Evolutionary conservation across 2,113 vertebrate species (phyloP).

Genomic region (Galbula dea): DNA sequence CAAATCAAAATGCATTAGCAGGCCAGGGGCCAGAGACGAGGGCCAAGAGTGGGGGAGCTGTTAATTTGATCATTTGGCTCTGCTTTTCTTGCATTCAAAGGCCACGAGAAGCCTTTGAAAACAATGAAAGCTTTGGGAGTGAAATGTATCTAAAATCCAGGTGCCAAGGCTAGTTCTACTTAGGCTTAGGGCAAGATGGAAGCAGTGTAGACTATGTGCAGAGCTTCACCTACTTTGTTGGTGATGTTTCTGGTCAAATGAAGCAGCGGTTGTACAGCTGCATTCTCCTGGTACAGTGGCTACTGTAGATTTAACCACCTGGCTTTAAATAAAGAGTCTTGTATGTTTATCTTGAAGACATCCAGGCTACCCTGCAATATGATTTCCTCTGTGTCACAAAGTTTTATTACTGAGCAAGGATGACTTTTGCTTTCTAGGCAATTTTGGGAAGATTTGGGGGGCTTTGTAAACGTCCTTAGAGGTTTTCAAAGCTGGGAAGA

Average conservation of each 20-base stretch:
- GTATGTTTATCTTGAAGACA: neutral
- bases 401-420: neutral
- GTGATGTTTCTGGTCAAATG: neutral
- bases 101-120: neutral
- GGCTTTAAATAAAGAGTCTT: neutral
- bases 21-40: neutral
- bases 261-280: neutral
- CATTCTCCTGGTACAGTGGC: neutral
- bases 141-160: neutral
- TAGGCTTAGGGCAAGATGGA: neutral
- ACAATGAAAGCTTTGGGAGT: neutral
- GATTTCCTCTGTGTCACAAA: neutral
- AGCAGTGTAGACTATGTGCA: neutral
- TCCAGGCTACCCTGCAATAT: neutral
- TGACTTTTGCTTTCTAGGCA: neutral
- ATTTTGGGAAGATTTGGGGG: neutral
- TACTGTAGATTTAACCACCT: neutral
- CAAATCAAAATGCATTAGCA: constrained; percentile 32
- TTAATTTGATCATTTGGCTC: neutral
- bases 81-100: neutral
- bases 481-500: neutral
- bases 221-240: neutral
- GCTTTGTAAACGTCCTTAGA: neutral
- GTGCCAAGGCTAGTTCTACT: rapidly evolving
- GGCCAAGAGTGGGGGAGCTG: constrained; percentile 27